A percentile compares a stretch with the other conserved stretches of the same genome.
phyloP scores from a whole-genome alignment of 1,140 invertebrate genomes.

The Halesus radiatus region DNA sequence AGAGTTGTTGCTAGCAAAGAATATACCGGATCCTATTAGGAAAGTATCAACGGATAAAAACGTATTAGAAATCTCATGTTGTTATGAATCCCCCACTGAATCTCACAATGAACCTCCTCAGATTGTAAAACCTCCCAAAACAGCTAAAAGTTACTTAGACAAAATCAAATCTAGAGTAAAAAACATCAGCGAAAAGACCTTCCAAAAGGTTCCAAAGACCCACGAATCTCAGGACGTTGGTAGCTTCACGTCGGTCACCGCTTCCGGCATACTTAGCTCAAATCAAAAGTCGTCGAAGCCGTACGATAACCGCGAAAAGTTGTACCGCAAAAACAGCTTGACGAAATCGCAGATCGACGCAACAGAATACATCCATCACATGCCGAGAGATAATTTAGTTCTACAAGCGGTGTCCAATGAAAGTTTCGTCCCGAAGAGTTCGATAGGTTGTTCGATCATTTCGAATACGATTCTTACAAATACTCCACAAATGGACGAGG shows the following conservation, averaged over 20 bases:
- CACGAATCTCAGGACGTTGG: conserved; percentile 66
- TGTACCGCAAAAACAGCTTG: conserved; percentile 69
- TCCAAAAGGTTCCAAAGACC: conserved; percentile 64
- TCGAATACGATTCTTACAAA: conserved; percentile 59
- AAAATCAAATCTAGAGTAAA: conserved; percentile 72
- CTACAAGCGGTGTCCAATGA: conserved; percentile 53
- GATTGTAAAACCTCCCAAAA: conserved; percentile 68
- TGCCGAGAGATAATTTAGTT: conserved; percentile 60
- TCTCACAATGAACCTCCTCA: conserved; percentile 63
- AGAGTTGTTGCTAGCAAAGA: conserved; percentile 51
- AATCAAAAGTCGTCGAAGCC: conserved; percentile 60
- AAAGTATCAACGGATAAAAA: conserved; percentile 70
- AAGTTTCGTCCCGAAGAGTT: conserved; percentile 43
- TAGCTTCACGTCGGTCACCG: conserved; percentile 73
- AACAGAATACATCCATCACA: conserved; percentile 71
- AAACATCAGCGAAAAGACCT: conserved; percentile 70
- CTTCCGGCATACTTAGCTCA: conserved; percentile 73
- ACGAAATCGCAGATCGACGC: conserved; percentile 75
- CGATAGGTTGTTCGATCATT: conserved; percentile 23
- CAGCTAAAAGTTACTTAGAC: conserved; percentile 71
- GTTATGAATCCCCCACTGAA: conserved; percentile 70
- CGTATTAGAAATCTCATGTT: conserved; percentile 74
- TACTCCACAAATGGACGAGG: conserved; percentile 54
- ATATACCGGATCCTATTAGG: conserved; percentile 57
- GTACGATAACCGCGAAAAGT: conserved; percentile 35